Evolutionary conservation across 92 coral and sea anemone genomes (phyloP), one percentile per base, ranked within the genome.

Genomic region (Parazoanthus atlanticus): DNA sequence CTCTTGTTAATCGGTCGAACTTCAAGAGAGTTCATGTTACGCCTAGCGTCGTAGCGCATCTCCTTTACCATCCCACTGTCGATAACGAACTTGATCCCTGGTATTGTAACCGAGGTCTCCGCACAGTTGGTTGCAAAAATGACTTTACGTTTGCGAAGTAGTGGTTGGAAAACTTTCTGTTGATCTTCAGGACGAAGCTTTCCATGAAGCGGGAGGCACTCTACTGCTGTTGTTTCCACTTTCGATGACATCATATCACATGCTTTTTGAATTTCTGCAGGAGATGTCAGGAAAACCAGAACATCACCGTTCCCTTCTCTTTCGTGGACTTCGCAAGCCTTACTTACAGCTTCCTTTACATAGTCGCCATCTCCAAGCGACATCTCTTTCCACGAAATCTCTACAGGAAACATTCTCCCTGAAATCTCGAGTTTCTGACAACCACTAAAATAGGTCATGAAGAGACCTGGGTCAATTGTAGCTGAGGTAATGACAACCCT

Each of bases 21-120:
- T 25, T 94, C 96, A 11, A 97, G 90, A 43, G 95, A 91, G 85
- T 93, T 95, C 90, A 95, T 89, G 89, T 95, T 95, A 36, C 99
- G 94, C 78, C 93, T 92, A 3, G 95, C 93, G 69, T 97, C 99
- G 61, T 92, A 97, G 67, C 91, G 92, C 94, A 96, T 92, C 80
- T 97, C 98, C 82, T 97, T 97, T n/a, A 92, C 98, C 93, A 90
- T 92, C 33, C 99, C 99, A 38, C 94, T 95, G 89, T 97, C 99
- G 73, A 97, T 90, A 19, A 97, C 98, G 85, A 92, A 95, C 92
- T 91, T 96, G 82, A 97, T 94, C 0, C 99, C 99, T 2, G 95
- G 93, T 61, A 97, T 95, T 9, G 99, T 97, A 77, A 97, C 85
- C 40, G 99, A 97, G 11, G 99, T 97, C 83, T 97, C 99, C 1